These are phyloP conservation scores for Lacerta viridis DNA, from an alignment of 2,797 vertebrate species.

Conservation along the genomic window DNA sequence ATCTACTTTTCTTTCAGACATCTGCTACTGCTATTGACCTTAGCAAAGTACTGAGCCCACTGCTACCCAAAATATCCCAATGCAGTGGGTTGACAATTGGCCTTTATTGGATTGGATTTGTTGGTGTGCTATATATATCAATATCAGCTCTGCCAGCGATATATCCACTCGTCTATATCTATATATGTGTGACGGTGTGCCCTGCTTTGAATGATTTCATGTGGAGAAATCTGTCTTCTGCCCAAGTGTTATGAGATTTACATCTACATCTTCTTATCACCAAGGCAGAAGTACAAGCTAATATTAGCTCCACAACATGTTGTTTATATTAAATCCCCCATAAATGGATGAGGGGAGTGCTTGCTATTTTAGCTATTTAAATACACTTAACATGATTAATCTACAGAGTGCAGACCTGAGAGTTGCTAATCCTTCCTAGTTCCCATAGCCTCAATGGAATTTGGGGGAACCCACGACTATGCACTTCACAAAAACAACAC, in stretches of 20 bases:
- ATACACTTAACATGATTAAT: conserved; percentile 38
- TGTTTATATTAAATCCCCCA: conserved; percentile 43
- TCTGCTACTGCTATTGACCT: neutral
- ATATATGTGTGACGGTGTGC: neutral
- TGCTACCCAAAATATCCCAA: neutral
- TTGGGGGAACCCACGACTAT: neutral
- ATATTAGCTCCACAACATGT: conserved; percentile 24
- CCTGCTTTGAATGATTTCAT: neutral
- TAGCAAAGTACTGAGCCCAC: neutral
- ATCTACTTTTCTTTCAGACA: neutral
- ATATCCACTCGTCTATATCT: neutral
- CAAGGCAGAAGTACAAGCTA: neutral
- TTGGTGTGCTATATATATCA: neutral
- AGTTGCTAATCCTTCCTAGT: conserved; percentile 32
- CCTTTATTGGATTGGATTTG: neutral
- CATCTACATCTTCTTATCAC: conserved; percentile 21
- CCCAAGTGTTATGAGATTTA: conserved; percentile 24
- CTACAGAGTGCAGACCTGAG: conserved; percentile 25
- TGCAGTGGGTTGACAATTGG: neutral
- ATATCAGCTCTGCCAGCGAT: neutral
- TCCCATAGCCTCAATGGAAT: neutral
- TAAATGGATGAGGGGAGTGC: conserved; percentile 43
- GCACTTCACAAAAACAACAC: neutral
- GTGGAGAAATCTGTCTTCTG: neutral
- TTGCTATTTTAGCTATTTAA: conserved; percentile 49